Conservation (phyloP, 1,140 invertebrate species). For the Aethina tumida region DNA sequence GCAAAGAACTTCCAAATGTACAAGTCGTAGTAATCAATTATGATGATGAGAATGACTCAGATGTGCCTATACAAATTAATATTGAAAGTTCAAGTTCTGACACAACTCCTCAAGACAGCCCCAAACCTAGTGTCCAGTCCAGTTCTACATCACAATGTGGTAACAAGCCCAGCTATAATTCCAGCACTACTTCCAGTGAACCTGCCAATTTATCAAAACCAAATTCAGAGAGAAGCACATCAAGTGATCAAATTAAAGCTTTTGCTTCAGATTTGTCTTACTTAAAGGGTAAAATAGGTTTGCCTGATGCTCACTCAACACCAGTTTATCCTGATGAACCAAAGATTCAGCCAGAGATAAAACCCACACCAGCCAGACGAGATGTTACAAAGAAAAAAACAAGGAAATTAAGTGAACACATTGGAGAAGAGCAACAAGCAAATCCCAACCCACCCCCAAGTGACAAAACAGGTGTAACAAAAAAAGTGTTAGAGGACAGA, state of each 20-base stretch:
- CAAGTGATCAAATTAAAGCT: conserved; percentile 5
- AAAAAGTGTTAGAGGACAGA: conserved; percentile 8
- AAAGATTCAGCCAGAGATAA: not conserved
- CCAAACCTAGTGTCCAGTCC: too few species aligned
- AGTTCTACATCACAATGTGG: not conserved
- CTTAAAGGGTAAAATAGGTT: conserved; percentile 27
- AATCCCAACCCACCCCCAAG: conserved; percentile 3
- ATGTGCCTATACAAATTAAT: too few species aligned
- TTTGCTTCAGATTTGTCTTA: conserved; percentile 10
- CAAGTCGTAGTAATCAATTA: not conserved
- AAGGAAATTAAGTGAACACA: conserved; percentile 7
- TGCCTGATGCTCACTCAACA: conserved; percentile 30
- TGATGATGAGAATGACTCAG: too few species aligned
- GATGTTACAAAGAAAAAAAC: not conserved
- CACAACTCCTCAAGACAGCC: too few species aligned
- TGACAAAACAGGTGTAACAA: not conserved
- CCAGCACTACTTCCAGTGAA: not conserved
- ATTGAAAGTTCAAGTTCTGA: too few species aligned
- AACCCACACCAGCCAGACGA: conserved; percentile 4
- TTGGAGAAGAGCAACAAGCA: not conserved
- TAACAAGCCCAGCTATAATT: too few species aligned
- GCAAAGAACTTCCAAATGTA: not conserved
- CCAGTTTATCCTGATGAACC: conserved; percentile 13
- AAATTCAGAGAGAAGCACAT: not conserved
- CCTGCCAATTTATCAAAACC: not conserved